Evolutionary conservation across 2,888 invertebrate species (phyloP), one percentile per base, ranked within the genome.

Genomic region (Oligia strigilis): DNA sequence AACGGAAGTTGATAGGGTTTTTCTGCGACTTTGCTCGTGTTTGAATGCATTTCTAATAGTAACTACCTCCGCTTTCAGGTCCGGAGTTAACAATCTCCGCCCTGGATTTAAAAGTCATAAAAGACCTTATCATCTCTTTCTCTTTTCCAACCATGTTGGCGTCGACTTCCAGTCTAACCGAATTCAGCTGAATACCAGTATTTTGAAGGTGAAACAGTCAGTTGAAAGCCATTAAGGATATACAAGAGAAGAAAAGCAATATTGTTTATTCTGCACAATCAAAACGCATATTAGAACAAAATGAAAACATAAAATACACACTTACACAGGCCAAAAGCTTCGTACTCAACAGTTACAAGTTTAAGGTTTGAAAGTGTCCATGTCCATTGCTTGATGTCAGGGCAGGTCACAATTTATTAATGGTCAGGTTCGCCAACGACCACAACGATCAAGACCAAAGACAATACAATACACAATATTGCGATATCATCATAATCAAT

Each of bases 1-100:
- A 29, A 29, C 36, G 66, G 75, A 65, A 75, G 3, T 43, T 52
- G 29, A 46, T 80, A 36, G 58, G 17, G 14, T n/a, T 43, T 66
- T 60, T 40, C 17, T 40, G 19, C 0, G 75, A 46, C 46, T 73
- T 64, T 73, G 62, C 13, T 75, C 14, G 72, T n/a, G 2, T 49
- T 75, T 43, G 0, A 5, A 73, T 73, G n/a, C 52, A 40, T 52
- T 43, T 29, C 4, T 36, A 4, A 55, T 40, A 71, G 9, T 1
- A 11, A 29, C 29, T 70, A 52, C 4, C 13, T 29, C 19, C 13
- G 4, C 1, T 14, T 29, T 52, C 19, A 19, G 29, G 4, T 29
- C 6, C 4, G 5, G 13, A 49, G 29, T 49, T 70, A 6, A 29
- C 4, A 19, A 19, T 49, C 13, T 23, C 19, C 8, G 13, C 1